phyloP scores from a whole-genome alignment of 1,140 invertebrate genomes.

The Zelostemma sp. region DNA sequence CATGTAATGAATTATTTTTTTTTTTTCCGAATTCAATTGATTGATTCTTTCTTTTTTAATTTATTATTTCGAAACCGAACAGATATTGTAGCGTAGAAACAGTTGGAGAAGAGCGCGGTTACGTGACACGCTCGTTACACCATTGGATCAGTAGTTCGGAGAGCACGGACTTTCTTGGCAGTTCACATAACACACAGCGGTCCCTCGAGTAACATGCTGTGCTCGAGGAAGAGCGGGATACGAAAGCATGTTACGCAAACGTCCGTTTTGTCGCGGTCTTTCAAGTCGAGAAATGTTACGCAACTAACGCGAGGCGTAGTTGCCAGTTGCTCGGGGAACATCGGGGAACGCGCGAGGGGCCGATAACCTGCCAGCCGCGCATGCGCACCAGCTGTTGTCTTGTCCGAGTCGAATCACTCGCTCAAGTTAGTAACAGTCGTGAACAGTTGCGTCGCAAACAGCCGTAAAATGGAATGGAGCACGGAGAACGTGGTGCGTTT shows the following conservation, averaged over 20 bases:
- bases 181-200: slow-evolving; percentile 25
- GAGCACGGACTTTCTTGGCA: too few species aligned
- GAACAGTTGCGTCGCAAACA: too few species aligned
- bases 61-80: too few species aligned
- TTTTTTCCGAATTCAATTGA: too few species aligned
- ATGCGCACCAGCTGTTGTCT: slow-evolving; percentile 23
- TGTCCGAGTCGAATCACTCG: slow-evolving; percentile 4
- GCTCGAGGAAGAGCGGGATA: not conserved
- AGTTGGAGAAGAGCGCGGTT: too few species aligned
- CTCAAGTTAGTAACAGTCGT: slow-evolving; percentile 43
- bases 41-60: too few species aligned
- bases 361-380: slow-evolving; percentile 17
- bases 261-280: slow-evolving; percentile 3
- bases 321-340: not conserved
- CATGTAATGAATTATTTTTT: too few species aligned
- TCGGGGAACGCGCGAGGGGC: too few species aligned
- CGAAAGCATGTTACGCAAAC: slow-evolving; percentile 6
- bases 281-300: slow-evolving; percentile 28
- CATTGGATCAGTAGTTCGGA: too few species aligned
- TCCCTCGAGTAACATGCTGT: slow-evolving; percentile 17
- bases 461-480: slow-evolving; percentile 46
- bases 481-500: slow-evolving; percentile 29
- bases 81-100: too few species aligned
- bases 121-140: too few species aligned
- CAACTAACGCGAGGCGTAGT: slow-evolving; percentile 19